phyloP scores from a whole-genome alignment of 2,797 vertebrate genomes.

The Scomberomorus guttatus region DNA sequence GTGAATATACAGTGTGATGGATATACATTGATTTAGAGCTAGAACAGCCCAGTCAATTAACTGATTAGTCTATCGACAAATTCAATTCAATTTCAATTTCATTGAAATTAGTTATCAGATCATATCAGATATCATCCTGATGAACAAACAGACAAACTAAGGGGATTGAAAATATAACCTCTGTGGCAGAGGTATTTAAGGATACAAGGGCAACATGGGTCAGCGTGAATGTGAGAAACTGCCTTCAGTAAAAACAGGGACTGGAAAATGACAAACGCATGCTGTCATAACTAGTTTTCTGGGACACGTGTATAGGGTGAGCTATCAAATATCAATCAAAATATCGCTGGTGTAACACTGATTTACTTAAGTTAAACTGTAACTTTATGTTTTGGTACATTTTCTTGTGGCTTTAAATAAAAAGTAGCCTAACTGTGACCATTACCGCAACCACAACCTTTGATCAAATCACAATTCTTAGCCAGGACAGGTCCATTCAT shows the following conservation, averaged over 20 bases:
- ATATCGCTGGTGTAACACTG: not conserved
- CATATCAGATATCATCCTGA: slow-evolving; percentile 15
- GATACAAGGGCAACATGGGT: slow-evolving; percentile 5
- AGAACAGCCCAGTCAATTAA: not conserved
- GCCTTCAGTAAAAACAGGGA: not conserved
- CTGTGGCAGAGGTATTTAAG: not conserved
- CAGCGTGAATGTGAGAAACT: not conserved
- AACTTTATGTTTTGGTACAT: not conserved
- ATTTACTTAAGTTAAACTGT: not conserved
- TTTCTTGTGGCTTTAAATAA: not conserved
- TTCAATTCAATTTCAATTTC: too few species aligned
- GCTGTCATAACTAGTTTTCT: not conserved
- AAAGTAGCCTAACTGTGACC: slow-evolving; percentile 24
- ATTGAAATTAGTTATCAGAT: slow-evolving; percentile 22
- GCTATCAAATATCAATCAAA: not conserved
- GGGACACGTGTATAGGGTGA: not conserved
- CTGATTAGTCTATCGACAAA: too few species aligned
- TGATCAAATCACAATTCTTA: slow-evolving; percentile 43
- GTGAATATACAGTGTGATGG: not conserved
- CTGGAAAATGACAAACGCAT: too few species aligned
- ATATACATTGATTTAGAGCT: not conserved
- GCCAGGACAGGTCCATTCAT: slow-evolving; percentile 57
- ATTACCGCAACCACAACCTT: slow-evolving; percentile 40
- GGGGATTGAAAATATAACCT: slow-evolving; percentile 16
- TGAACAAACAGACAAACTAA: not conserved